Conservation (phyloP, 2,888 invertebrate species). For the Volucella bombylans region DNA sequence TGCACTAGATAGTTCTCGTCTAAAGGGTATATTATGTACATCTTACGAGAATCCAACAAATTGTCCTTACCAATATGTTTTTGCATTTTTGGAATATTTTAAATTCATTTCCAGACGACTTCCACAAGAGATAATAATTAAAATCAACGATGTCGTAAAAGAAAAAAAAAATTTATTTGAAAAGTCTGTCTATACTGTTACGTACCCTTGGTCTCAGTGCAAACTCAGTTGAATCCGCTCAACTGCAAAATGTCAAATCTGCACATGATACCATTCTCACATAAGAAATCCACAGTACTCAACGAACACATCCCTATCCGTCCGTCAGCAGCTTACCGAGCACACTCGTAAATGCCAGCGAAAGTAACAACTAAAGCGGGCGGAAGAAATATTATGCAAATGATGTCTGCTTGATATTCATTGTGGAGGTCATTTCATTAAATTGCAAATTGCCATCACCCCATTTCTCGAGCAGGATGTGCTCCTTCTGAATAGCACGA, state of each 20-base stretch:
- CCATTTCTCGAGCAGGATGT: constrained; percentile 6
- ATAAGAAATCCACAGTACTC: neutral
- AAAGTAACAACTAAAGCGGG: constrained; percentile 8
- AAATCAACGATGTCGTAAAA: no score
- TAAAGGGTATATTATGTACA: no score
- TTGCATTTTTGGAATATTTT: no score
- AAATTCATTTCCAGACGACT: no score
- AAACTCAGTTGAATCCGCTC: constrained; percentile 14
- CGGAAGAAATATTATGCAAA: constrained; percentile 71
- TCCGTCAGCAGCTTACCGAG: neutral
- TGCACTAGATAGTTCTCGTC: no score
- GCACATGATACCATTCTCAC: constrained; percentile 48
- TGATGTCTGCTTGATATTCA: constrained; percentile 73
- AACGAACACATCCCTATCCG: neutral
- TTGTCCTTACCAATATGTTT: no score
- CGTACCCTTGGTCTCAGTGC: no score
- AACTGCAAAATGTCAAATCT: constrained; percentile 56
- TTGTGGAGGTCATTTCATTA: constrained; percentile 74
- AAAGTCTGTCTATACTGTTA: no score
- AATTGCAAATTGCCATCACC: constrained; percentile 73
- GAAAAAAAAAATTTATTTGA: no score
- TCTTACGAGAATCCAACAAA: no score
- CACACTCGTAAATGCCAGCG: neutral
- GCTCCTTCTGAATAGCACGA: neutral
- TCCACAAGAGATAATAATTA: no score